A percentile compares a stretch with the other conserved stretches of the same genome.
These are phyloP conservation scores for Volucella zonaria DNA, from an alignment of 2,888 invertebrate genomes.

Conservation along the genomic window DNA sequence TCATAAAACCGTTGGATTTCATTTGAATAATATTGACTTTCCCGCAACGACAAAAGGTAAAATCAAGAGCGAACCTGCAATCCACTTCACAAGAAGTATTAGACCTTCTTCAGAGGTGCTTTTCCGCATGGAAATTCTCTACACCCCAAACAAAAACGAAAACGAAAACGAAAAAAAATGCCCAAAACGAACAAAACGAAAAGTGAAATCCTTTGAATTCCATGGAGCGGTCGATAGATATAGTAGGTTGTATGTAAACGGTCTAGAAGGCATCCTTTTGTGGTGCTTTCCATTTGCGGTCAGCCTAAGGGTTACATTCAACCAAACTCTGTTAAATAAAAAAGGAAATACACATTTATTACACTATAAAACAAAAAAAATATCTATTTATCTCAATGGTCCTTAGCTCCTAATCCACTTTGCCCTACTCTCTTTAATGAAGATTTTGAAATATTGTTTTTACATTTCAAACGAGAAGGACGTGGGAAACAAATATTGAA, in stretches of 20 bases:
- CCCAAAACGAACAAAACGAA: background rate
- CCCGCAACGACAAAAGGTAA: constrained; percentile 6
- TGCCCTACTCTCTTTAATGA: too few species aligned
- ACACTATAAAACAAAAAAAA: too few species aligned
- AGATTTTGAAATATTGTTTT: too few species aligned
- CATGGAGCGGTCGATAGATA: background rate
- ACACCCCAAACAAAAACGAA: background rate
- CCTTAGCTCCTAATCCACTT: too few species aligned
- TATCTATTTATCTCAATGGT: too few species aligned
- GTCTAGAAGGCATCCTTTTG: background rate
- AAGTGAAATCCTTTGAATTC: background rate
- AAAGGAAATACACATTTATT: background rate
- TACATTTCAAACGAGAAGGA: too few species aligned
- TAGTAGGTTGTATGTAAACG: background rate
- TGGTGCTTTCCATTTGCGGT: background rate
- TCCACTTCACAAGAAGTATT: constrained; percentile 11
- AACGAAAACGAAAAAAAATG: background rate
- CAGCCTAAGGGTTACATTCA: background rate
- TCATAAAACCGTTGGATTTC: background rate
- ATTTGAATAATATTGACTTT: constrained; percentile 52
- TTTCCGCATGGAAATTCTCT: constrained; percentile 10
- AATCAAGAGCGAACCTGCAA: constrained; percentile 13
- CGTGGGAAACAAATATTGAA: too few species aligned
- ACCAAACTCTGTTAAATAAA: background rate
- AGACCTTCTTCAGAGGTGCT: constrained; percentile 32